Base-by-base conservation (phyloP, 2,888 invertebrate genomes). In the Pantelozetes paolii region DNA sequence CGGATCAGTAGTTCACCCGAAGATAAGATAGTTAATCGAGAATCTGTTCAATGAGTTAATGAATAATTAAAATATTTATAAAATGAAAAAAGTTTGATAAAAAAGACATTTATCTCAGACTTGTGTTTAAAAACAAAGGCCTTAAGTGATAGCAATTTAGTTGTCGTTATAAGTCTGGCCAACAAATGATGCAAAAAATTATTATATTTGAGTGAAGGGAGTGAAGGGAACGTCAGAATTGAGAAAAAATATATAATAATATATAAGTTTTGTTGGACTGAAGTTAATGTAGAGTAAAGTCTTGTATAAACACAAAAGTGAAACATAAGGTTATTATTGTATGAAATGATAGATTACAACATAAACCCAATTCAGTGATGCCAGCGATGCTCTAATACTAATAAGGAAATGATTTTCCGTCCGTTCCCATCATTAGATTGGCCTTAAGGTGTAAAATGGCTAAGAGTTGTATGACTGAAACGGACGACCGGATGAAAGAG, bases 1-100 rank as follows among this genome's bases (percentile, higher is more conserved):
- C 91, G 87, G 73, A 93, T 87, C 79, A 91, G 88, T 72, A 93
- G 84, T 76, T 89, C 87, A 18, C 89, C 89, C 67, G 88, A 87
- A 54, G 89, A 88, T 1, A 89, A 86, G 77, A 89, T 89, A 80
- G 91, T 83, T 32, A 54, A 75, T 18, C 70, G 72, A 28, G 74
- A 70, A 74, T 74, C 74, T 74, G 26, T 20, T 30, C 2, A n/a
- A 11, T 15, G 20, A 40, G 9, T 23, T 15, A 73, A 32, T 23
- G 32, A 62, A 54, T 13, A 54, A 23, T 3, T 26, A n/a, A n/a
- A n/a, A n/a, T n/a, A n/a, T n/a, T n/a, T n/a, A n/a, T n/a, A n/a
- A n/a, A n/a, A n/a, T n/a, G n/a, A 26, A 26, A 20, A 54, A 20
- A 54, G 23, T 23, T 54, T 20, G 23, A 26, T 54, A 2, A 54